phyloP scores from a whole-genome alignment of 2,888 invertebrate species.

The Aporophyla lueneburgensis region DNA sequence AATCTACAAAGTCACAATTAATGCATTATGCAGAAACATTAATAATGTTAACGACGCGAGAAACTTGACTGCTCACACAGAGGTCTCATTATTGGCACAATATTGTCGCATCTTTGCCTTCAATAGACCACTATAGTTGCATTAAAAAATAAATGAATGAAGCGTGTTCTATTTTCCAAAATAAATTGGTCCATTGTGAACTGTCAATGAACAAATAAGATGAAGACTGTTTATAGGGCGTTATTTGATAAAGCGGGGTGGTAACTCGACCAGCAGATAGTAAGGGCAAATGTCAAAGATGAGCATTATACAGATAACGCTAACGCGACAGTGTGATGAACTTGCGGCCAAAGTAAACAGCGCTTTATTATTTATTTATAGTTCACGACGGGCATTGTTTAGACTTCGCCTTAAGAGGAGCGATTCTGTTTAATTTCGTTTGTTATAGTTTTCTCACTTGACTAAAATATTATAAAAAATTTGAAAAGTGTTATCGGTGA shows the following conservation, averaged over 20 bases:
- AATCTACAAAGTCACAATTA: slow-evolving; percentile 55
- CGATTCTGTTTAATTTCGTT: slow-evolving; percentile 20
- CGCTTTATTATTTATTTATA: slow-evolving; percentile 75
- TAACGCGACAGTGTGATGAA: slow-evolving; percentile 86
- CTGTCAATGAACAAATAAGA: slow-evolving; percentile 82
- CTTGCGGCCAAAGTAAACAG: slow-evolving; percentile 81
- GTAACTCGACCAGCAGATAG: slow-evolving; percentile 83
- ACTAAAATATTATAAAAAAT: background rate
- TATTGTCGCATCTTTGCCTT: slow-evolving; percentile 58
- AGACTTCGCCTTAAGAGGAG: slow-evolving; percentile 60
- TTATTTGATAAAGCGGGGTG: slow-evolving; percentile 83
- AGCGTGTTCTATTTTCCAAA: slow-evolving; percentile 71
- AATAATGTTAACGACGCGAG: slow-evolving; percentile 41
- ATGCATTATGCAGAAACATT: slow-evolving; percentile 48
- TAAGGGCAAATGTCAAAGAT: slow-evolving; percentile 86
- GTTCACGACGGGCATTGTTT: slow-evolving; percentile 66
- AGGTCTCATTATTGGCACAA: slow-evolving; percentile 57
- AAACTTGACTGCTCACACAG: slow-evolving; percentile 53
- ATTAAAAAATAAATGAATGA: slow-evolving; percentile 62
- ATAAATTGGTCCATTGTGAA: slow-evolving; percentile 74
- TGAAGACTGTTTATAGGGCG: slow-evolving; percentile 81
- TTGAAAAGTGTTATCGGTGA: background rate
- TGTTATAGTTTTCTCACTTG: slow-evolving; percentile 23
- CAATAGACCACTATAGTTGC: slow-evolving; percentile 61
- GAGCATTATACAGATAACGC: slow-evolving; percentile 81